Base-by-base conservation (phyloP, 2,113 vertebrate genomes). In the Calyptomena viridis region DNA sequence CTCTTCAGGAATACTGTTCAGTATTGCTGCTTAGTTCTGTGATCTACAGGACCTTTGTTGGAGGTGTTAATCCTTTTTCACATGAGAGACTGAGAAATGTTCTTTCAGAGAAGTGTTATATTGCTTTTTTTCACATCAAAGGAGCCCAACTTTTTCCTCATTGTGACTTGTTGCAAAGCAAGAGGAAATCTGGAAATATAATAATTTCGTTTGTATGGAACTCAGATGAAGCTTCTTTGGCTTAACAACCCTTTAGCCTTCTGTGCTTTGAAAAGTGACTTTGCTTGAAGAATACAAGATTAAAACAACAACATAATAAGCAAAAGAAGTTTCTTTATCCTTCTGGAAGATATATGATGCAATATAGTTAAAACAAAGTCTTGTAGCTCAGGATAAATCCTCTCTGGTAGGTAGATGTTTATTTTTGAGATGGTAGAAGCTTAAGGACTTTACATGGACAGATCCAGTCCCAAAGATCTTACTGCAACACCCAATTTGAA, bases 61-160 rank as follows among this genome's bases (percentile, higher is more conserved):
- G 97, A 98, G 97, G 98, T 98, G 97, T 97, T 98, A 98, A 98
- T 98, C 98, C 98, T 97, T 98, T 98, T 98, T 98, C 98, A 98
- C 98, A 98, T 97, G 98, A 98, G 98, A 98, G 98, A 97, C 97
- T 98, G 96, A 98, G 98, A 98, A 98, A 97, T 91, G 98, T 79
- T 97, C 98, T 98, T 98, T 98, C 97, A 98, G 97, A 96, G 95
- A 97, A 98, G 97, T 98, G 97, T 98, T 98, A 98, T 97, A 98
- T 98, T 98, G 98, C 96, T 95, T 97, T 96, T 97, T 95, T 96
- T 97, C 98, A 98, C 98, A 97, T 98, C 98, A 98, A 98, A 98
- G 95, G 96, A 66, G 66, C 74, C 69, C 97, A 95, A 96, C 91
- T 93, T 96, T 92, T 90, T 94, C 88, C 90, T 96, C 90, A 89